These are phyloP conservation scores for Saccostrea echinata DNA, from an alignment of 1,140 invertebrate species.

Conservation along the genomic window DNA sequence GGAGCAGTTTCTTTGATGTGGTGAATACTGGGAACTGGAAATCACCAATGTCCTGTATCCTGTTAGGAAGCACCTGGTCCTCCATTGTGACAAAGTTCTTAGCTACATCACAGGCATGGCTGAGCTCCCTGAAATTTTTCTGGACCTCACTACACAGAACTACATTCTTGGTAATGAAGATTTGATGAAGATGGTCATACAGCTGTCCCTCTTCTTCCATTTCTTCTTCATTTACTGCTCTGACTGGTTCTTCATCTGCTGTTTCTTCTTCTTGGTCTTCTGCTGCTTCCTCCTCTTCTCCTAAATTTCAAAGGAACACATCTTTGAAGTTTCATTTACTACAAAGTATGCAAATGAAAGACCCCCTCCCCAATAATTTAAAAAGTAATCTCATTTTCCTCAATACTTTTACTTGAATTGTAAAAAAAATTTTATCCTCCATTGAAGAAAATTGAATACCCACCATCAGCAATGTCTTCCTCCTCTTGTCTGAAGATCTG, in stretches of 20 bases:
- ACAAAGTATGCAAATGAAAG: background rate
- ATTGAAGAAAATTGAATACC: background rate
- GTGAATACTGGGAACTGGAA: constrained; percentile 70
- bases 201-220: constrained; percentile 38
- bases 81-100: constrained; percentile 58
- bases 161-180: constrained; percentile 76
- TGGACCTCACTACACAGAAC: constrained; percentile 74
- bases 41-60: constrained; percentile 65
- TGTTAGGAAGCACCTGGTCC: constrained; percentile 60
- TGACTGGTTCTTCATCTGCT: constrained; percentile 1
- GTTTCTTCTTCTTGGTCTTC: constrained; percentile 43
- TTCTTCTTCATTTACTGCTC: constrained; percentile 41
- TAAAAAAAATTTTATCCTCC: no score
- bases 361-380: no score
- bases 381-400: no score
- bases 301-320: background rate
- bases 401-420: no score
- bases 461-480: constrained; percentile 8
- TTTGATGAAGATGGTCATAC: constrained; percentile 69
- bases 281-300: background rate
- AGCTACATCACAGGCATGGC: constrained; percentile 62
- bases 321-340: background rate
- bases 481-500: constrained; percentile 57
- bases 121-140: constrained; percentile 74
- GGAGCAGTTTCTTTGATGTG: constrained; percentile 68